A percentile compares a stretch with the other conserved stretches of the same genome.
Conservation (phyloP, 2,113 vertebrate species). For the Pitta sordida region DNA sequence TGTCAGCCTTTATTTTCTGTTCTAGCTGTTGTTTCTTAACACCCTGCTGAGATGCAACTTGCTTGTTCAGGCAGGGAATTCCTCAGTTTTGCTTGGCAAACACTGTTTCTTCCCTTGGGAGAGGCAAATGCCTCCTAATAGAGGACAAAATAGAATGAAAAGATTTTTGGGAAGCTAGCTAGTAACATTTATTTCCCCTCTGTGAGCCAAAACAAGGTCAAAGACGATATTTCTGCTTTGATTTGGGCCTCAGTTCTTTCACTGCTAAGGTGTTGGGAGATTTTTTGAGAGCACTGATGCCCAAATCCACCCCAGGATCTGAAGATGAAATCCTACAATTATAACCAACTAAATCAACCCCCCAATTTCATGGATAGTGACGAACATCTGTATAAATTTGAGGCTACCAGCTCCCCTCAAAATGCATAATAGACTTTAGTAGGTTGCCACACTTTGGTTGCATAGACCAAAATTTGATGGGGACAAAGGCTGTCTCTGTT, state of each 20-base stretch:
- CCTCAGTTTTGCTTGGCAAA: background rate
- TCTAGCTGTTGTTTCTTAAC: background rate
- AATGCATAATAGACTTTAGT: background rate
- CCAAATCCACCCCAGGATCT: background rate
- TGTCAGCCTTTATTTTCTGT: background rate
- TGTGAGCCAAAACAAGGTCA: background rate
- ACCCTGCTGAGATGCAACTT: background rate
- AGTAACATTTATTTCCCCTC: background rate
- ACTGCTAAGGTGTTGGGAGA: background rate
- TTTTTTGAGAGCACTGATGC: background rate
- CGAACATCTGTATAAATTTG: fast-evolving
- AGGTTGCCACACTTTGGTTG: background rate
- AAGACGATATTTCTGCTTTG: background rate
- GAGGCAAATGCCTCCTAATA: background rate
- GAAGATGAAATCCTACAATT: background rate
- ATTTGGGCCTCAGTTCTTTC: background rate
- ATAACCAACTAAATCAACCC: background rate
- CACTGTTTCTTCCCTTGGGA: background rate
- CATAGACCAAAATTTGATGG: background rate
- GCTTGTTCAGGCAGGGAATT: background rate
- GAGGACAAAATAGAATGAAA: background rate
- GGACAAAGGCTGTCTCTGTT: background rate
- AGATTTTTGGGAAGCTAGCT: background rate
- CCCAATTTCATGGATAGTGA: fast-evolving
- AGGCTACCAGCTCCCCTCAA: background rate